A percentile compares a stretch with the other conserved stretches of the same genome.
phyloP scores from a whole-genome alignment of 2,797 vertebrate species.

The Pantherophis alleghaniensis region DNA sequence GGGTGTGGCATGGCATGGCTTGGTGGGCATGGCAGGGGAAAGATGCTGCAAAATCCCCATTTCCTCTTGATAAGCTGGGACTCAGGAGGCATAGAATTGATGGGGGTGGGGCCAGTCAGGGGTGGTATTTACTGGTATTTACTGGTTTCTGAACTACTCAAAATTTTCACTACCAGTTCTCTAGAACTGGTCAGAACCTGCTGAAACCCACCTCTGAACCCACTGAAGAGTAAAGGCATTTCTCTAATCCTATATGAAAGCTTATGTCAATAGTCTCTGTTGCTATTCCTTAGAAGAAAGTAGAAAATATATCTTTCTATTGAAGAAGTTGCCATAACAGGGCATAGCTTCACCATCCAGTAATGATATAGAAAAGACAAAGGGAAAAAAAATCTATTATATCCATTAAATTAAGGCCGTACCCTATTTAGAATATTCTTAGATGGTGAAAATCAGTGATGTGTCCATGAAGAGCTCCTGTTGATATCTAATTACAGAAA shows the following conservation, averaged over 20 bases:
- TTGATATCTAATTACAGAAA: conserved; percentile 60
- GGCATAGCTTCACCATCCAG: neutral
- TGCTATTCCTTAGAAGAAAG: neutral
- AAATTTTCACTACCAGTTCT: no score
- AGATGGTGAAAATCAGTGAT: conserved; percentile 41
- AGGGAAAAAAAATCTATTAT: conserved; percentile 38
- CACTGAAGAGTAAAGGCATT: neutral
- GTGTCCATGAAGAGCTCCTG: conserved; percentile 55
- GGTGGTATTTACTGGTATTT: no score
- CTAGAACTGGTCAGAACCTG: no score
- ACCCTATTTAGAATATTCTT: conserved; percentile 46
- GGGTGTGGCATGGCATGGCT: no score
- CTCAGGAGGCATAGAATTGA: no score
- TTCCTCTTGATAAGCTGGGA: no score
- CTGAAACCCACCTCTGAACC: no score
- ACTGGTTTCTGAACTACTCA: no score
- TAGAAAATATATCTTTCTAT: neutral
- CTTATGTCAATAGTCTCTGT: neutral
- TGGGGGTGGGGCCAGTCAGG: no score
- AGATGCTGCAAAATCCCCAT: no score
- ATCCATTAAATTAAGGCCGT: neutral
- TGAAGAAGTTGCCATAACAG: neutral
- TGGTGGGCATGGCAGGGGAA: no score
- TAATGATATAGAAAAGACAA: neutral
- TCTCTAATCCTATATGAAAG: neutral